phyloP scores from a whole-genome alignment of 2,888 invertebrate species.

The Drosophila rubida region DNA sequence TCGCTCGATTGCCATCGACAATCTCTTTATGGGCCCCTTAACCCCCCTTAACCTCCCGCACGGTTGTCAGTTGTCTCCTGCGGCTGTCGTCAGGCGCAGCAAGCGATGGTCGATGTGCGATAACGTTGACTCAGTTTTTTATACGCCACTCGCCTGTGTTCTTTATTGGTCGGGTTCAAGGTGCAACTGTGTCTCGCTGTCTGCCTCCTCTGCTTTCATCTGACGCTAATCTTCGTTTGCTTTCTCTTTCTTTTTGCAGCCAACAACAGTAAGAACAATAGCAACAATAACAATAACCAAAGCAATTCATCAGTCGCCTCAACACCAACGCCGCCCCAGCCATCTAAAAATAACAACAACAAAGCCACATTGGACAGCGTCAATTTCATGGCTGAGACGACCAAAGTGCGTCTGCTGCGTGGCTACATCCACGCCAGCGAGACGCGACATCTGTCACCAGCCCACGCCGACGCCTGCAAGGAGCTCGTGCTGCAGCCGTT shows the following conservation, averaged over 20 bases:
- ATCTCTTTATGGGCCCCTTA: slow-evolving; percentile 15
- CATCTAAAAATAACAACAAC: slow-evolving; percentile 45
- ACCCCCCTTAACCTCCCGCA: neutral
- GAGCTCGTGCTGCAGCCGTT: slow-evolving; percentile 80
- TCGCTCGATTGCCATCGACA: slow-evolving; percentile 8
- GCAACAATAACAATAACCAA: slow-evolving; percentile 33
- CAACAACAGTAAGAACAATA: slow-evolving; percentile 41
- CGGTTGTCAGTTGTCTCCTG: neutral
- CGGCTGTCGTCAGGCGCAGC: slow-evolving; percentile 24
- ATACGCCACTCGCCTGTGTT: neutral
- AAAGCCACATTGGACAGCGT: slow-evolving; percentile 60
- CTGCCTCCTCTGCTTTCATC: neutral
- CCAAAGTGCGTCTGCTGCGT: slow-evolving; percentile 78
- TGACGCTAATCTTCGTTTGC: slow-evolving; percentile 32
- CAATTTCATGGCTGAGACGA: slow-evolving; percentile 79
- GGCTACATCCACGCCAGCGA: slow-evolving; percentile 81
- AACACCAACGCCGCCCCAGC: slow-evolving; percentile 15
- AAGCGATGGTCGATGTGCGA: slow-evolving; percentile 28
- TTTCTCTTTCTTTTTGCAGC: slow-evolving; percentile 34
- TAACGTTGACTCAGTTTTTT: slow-evolving; percentile 41
- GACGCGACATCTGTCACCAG: slow-evolving; percentile 62
- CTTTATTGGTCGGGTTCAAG: slow-evolving; percentile 39
- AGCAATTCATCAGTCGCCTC: slow-evolving; percentile 30
- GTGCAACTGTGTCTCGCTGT: slow-evolving; percentile 28
- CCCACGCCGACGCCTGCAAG: slow-evolving; percentile 44